A percentile compares a stretch with the other conserved stretches of the same genome.
These are phyloP conservation scores for Aromia moschata DNA, from an alignment of 2,888 invertebrate species.

Conservation along the genomic window DNA sequence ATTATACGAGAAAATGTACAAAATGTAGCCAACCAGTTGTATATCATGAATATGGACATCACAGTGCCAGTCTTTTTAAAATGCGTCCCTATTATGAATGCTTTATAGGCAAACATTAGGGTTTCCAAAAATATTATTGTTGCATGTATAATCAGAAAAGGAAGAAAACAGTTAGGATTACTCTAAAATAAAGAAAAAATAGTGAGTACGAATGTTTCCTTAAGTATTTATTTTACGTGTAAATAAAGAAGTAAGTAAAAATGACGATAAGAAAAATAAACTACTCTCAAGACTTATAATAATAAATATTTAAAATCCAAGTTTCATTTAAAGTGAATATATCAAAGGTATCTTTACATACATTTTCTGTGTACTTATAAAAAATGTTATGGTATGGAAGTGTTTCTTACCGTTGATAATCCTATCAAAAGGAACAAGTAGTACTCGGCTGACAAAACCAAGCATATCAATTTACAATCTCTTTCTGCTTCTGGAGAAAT, in stretches of 20 bases:
- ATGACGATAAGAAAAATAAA: too few species aligned
- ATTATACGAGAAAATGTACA: conserved; percentile 54
- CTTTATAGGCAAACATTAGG: conserved; percentile 49
- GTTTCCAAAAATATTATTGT: conserved; percentile 56
- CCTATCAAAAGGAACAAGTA: conserved; percentile 56
- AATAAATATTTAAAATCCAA: too few species aligned
- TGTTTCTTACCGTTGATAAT: conserved; percentile 55
- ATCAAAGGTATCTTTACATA: too few species aligned
- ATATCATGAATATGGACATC: conserved; percentile 56
- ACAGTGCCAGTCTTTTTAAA: conserved; percentile 52
- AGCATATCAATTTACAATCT: conserved; percentile 58
- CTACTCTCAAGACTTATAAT: too few species aligned
- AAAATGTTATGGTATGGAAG: too few species aligned
- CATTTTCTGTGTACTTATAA: too few species aligned
- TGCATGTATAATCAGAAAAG: conserved; percentile 57
- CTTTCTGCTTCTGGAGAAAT: conserved; percentile 55
- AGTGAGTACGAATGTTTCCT: neutral
- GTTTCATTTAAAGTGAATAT: too few species aligned
- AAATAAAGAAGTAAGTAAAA: too few species aligned
- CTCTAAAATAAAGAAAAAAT: conserved; percentile 47
- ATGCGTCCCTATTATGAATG: conserved; percentile 47
- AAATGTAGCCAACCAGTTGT: conserved; percentile 58
- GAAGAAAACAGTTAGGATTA: conserved; percentile 56
- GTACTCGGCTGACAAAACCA: conserved; percentile 58
- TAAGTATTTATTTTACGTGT: neutral